Evolutionary conservation across 2,888 invertebrate species (phyloP), one percentile per base, ranked within the genome.

Genomic region (Branchellion lobata): DNA sequence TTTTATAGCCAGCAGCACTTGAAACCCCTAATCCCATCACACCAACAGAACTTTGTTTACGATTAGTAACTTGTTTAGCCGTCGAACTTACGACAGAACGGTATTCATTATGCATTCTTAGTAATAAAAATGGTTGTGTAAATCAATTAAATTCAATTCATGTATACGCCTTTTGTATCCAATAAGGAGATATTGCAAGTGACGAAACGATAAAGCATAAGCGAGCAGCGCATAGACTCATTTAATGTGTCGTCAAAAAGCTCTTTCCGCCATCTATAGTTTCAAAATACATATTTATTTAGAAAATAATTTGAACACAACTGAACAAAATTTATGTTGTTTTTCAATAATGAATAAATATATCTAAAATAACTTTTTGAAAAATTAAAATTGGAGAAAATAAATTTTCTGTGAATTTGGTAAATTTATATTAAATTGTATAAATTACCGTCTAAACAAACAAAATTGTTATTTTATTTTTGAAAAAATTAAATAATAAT

Each of bases 41-140:
- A 47, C 31, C 57, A 31, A 47, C 79, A 31, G n/a, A 34, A 74
- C 51, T 74, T 34, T 68, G 75, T 68, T 47, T 74, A 29, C 65
- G 34, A 79, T 72, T 76, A 29, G 29, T 76, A 31, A 76, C 69
- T 72, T 31, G 40, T 29, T 40, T 73, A 31, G 57, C 53, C 31
- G 75, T 68, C 79, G 75, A 75, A 51, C 74, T 79, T 75, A 79
- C 79, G 79, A 74, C 79, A 40, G 74, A 61, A 65, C 65, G 74
- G 74, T 73, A 47, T 31, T 57, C 79, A 79, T 79, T 79, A 74
- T 79, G 79, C 79, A 79, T 79, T 68, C 75, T 79, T 75, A 77
- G 14, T 3, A 57, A 34, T 65, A 77, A 77, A 57, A 57, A 18
- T 24, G 21, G 5, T 57, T 24, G 24, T 47, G 21, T 57, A 57